phyloP scores from a whole-genome alignment of 2,888 invertebrate species.

The Alentia gelatinosa region DNA sequence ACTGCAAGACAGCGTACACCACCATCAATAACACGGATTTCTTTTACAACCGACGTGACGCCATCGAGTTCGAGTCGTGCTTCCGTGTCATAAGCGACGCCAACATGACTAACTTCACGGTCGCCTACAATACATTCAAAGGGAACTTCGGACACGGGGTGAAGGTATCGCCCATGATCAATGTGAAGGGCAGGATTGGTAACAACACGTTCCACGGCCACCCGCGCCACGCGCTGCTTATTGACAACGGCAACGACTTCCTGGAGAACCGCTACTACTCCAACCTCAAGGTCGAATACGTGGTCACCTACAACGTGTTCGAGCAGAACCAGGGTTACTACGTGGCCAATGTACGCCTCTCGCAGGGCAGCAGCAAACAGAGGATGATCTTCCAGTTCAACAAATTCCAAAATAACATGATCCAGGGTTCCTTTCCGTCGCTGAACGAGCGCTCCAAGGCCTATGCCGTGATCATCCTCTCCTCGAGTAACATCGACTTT shows the following conservation, averaged over 20 bases:
- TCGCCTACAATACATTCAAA: slow-evolving; percentile 76
- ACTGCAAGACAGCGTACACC: slow-evolving; percentile 81
- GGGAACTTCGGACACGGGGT: slow-evolving; percentile 77
- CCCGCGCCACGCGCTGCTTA: slow-evolving; percentile 89
- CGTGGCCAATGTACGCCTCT: slow-evolving; percentile 92
- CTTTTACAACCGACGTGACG: slow-evolving; percentile 88
- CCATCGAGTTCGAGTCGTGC: slow-evolving; percentile 91
- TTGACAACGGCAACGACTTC: slow-evolving; percentile 86
- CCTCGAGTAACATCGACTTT: slow-evolving; percentile 93
- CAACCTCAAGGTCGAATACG: slow-evolving; percentile 75
- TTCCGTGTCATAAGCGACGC: slow-evolving; percentile 83
- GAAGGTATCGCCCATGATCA: slow-evolving; percentile 76
- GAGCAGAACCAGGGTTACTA: slow-evolving; percentile 92
- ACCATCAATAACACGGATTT: slow-evolving; percentile 95
- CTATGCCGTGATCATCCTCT: slow-evolving; percentile 94
- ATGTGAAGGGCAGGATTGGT: slow-evolving; percentile 81
- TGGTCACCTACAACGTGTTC: slow-evolving; percentile 87
- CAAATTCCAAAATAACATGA: slow-evolving; percentile 91
- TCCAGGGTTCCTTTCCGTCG: slow-evolving; percentile 89
- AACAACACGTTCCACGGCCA: slow-evolving; percentile 94
- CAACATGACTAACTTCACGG: slow-evolving; percentile 75
- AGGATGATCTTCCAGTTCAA: slow-evolving; percentile 92
- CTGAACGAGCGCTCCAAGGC: slow-evolving; percentile 92
- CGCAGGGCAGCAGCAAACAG: slow-evolving; percentile 92
- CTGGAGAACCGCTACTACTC: slow-evolving; percentile 76